These are phyloP conservation scores for Solenodon paradoxus DNA, from an alignment of 2,113 vertebrate species.

Conservation along the genomic window DNA sequence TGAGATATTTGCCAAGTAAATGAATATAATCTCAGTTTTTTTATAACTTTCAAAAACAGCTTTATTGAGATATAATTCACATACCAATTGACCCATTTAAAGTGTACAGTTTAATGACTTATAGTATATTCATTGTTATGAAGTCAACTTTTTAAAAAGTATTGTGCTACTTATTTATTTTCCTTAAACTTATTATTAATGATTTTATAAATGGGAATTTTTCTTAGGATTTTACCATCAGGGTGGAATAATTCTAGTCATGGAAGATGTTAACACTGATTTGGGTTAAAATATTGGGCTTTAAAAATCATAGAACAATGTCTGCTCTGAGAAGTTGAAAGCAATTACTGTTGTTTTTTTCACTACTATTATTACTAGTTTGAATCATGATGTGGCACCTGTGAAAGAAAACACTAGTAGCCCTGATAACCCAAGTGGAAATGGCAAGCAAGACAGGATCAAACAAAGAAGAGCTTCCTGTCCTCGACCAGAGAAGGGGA, in stretches of 20 bases:
- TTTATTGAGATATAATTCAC: constrained; percentile 38
- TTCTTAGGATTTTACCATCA: constrained; percentile 33
- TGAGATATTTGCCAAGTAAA: not conserved
- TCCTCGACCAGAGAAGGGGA: constrained; percentile 87
- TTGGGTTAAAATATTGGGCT: not conserved
- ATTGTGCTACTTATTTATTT: constrained; percentile 21
- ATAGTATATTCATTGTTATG: not conserved
- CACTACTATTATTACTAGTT: constrained; percentile 58
- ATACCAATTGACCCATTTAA: not conserved
- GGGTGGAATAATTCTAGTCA: not conserved
- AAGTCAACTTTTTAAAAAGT: not conserved
- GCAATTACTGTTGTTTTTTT: constrained; percentile 13
- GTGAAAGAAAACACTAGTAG: constrained; percentile 79
- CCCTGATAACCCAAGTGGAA: constrained; percentile 77
- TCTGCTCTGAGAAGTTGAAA: not conserved
- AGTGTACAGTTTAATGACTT: not conserved
- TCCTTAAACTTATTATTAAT: constrained; percentile 13
- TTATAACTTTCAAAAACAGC: not conserved
- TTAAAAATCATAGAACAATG: not conserved
- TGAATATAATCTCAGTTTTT: not conserved
- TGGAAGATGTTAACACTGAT: not conserved
- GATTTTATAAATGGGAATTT: constrained; percentile 2
- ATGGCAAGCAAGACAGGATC: constrained; percentile 88
- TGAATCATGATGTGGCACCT: constrained; percentile 55
- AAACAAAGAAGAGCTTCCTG: constrained; percentile 89